These are phyloP conservation scores for Scolopax mira DNA, from an alignment of 2,113 vertebrate genomes.

Conservation along the genomic window DNA sequence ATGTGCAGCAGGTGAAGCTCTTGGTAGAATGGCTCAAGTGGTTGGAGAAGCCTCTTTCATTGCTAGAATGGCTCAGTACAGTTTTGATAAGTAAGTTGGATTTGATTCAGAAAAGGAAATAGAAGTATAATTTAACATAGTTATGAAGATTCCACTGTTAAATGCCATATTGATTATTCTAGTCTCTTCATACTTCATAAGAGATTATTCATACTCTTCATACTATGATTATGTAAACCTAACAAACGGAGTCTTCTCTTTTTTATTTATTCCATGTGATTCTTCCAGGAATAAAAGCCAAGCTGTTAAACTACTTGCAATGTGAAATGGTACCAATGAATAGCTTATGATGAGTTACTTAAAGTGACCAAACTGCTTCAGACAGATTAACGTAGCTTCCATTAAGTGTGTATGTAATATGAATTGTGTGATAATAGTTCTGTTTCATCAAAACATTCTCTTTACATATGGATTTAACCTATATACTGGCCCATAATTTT, in stretches of 20 bases:
- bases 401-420: background rate
- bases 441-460: background rate
- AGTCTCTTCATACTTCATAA: background rate
- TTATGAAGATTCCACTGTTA: background rate
- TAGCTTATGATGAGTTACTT: background rate
- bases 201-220: too few species aligned
- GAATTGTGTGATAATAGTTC: background rate
- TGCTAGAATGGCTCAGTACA: constrained; percentile 97
- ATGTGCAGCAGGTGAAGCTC: constrained; percentile 95
- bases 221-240: background rate
- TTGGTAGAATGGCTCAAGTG: constrained; percentile 98
- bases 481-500: background rate
- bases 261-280: background rate
- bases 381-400: background rate
- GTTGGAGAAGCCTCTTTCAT: constrained; percentile 98
- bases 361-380: background rate
- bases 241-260: background rate
- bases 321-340: background rate
- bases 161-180: background rate
- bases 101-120: background rate
- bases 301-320: background rate
- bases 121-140: background rate
- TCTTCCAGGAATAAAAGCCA: background rate
- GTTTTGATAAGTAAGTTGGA: constrained; percentile 94
- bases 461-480: background rate